These are phyloP conservation scores for Ceratosolen solmsi DNA, from an alignment of 1,140 invertebrate genomes.

Conservation along the genomic window DNA sequence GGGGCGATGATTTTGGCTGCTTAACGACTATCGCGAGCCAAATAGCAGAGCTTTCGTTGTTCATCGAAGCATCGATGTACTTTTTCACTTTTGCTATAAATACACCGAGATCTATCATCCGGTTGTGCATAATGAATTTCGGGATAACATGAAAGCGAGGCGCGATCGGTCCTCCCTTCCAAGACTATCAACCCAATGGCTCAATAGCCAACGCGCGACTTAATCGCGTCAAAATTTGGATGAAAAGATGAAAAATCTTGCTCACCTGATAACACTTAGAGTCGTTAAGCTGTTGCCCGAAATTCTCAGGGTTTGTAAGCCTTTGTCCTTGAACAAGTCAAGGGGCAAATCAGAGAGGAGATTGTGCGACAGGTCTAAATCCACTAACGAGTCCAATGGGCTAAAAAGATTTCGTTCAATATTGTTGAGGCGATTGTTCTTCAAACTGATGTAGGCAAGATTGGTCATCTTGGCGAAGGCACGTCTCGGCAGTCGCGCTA, in stretches of 20 bases:
- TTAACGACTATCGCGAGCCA: too few species aligned
- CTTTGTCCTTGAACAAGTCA: slow-evolving; percentile 76
- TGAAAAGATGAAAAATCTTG: background rate
- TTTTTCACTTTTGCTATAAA: too few species aligned
- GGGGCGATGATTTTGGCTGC: too few species aligned
- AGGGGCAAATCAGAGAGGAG: slow-evolving; percentile 74
- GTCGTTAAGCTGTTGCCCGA: slow-evolving; percentile 55
- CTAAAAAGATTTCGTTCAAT: slow-evolving; percentile 77
- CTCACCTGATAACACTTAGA: slow-evolving; percentile 36
- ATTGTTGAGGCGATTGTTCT: slow-evolving; percentile 77
- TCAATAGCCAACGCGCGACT: too few species aligned
- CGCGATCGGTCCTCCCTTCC: too few species aligned
- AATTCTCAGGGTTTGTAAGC: slow-evolving; percentile 76
- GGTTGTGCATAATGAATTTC: too few species aligned
- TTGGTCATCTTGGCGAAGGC: slow-evolving; percentile 77
- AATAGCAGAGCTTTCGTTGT: too few species aligned
- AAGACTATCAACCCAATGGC: too few species aligned
- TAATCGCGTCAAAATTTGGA: too few species aligned
- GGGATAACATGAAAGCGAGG: too few species aligned
- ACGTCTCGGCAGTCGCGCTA: slow-evolving; percentile 75
- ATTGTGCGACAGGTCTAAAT: slow-evolving; percentile 81
- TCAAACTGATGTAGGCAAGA: slow-evolving; percentile 78
- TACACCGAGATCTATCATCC: too few species aligned
- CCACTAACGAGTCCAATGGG: slow-evolving; percentile 76
- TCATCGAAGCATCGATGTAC: too few species aligned